phyloP scores from a whole-genome alignment of 1,140 invertebrate species.

The Trichogramma pretiosum region DNA sequence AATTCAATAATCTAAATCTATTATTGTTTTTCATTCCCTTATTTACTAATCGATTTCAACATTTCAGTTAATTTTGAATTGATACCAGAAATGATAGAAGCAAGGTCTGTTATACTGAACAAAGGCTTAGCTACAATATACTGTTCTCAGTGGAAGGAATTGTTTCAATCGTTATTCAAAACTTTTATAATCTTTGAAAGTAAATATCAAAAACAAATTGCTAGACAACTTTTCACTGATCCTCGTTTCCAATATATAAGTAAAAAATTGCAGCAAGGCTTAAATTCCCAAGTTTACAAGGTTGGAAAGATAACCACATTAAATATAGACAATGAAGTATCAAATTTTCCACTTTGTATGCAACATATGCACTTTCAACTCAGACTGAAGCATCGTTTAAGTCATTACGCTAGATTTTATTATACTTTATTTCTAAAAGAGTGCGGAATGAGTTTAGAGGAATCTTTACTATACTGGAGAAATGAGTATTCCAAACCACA shows the following conservation, averaged over 20 bases:
- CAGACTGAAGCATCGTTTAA: constrained; percentile 58
- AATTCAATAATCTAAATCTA: constrained; percentile 30
- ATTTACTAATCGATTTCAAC: constrained; percentile 21
- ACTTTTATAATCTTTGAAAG: constrained; percentile 40
- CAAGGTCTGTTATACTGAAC: constrained; percentile 43
- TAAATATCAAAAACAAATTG: constrained; percentile 25
- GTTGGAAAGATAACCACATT: constrained; percentile 30
- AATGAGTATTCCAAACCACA: constrained; percentile 54
- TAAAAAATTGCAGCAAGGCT: constrained; percentile 26
- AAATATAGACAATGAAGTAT: constrained; percentile 47
- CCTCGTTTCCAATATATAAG: constrained; percentile 41
- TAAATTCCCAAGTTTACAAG: constrained; percentile 25
- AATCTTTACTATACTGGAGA: constrained; percentile 58
- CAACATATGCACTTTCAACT: constrained; percentile 57
- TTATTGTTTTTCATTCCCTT: constrained; percentile 35
- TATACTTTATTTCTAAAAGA: constrained; percentile 65
- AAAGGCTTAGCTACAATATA: constrained; percentile 44
- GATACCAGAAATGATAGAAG: constrained; percentile 45
- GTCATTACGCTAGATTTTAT: constrained; percentile 62
- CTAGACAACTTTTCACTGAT: constrained; percentile 30
- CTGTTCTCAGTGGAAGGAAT: constrained; percentile 50
- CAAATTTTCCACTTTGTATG: constrained; percentile 69
- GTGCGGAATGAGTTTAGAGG: constrained; percentile 55
- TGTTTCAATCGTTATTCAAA: constrained; percentile 44
- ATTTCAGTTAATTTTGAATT: constrained; percentile 45